A percentile compares a stretch with the other conserved stretches of the same genome.
Conservation (phyloP, 2,888 invertebrate species). For the Gortyna flavago region DNA sequence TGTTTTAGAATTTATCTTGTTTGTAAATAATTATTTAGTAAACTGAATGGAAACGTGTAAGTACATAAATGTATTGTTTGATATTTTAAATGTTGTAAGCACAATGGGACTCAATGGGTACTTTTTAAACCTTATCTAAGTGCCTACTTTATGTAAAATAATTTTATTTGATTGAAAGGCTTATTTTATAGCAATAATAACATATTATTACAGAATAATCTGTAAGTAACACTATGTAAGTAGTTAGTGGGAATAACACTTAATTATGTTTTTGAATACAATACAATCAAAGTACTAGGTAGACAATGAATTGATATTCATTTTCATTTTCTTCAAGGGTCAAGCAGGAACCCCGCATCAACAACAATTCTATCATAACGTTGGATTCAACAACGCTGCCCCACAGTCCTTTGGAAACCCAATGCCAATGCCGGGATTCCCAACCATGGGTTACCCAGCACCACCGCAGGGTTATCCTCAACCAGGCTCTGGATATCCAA, state of each 20-base stretch:
- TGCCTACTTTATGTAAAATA: background rate
- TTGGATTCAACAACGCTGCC: constrained; percentile 86
- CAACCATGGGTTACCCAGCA: constrained; percentile 83
- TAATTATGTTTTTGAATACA: background rate
- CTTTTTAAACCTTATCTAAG: background rate
- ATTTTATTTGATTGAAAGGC: background rate
- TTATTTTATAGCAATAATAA: background rate
- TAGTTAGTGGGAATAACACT: background rate
- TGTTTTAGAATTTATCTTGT: background rate
- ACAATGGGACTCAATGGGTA: background rate
- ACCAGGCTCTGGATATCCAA: constrained; percentile 70
- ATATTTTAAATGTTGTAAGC: constrained; percentile 2
- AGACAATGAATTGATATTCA: constrained; percentile 68
- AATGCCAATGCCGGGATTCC: constrained; percentile 86
- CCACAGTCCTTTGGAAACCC: constrained; percentile 89
- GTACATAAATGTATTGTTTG: background rate
- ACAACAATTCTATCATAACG: constrained; percentile 84
- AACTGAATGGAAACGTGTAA: background rate
- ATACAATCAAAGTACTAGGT: constrained; percentile 1
- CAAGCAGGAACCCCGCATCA: constrained; percentile 88
- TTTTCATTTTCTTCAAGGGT: constrained; percentile 88
- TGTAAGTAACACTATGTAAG: too few species aligned
- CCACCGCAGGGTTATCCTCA: constrained; percentile 73
- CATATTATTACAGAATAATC: background rate
- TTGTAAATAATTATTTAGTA: constrained; percentile 8